Conservation (phyloP, 2,797 vertebrate species). For the Hydrophis major region DNA sequence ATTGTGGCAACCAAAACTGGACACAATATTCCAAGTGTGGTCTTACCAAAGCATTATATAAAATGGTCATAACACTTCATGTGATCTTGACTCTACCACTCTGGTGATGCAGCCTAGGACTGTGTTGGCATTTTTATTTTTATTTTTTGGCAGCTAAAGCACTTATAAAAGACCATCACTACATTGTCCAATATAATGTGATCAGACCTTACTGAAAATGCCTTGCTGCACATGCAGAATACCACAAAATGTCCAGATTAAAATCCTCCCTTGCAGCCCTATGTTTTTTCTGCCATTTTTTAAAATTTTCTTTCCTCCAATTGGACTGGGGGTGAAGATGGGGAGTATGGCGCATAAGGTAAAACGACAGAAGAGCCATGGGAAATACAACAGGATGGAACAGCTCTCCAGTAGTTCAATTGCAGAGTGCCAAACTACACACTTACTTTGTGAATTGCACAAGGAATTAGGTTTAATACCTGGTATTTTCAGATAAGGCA, state of each 20-base stretch:
- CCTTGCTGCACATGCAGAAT: not conserved
- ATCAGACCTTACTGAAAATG: not conserved
- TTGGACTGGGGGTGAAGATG: not conserved
- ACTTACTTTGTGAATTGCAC: not conserved
- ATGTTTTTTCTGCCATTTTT: not conserved
- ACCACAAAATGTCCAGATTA: not conserved
- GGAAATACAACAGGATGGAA: not conserved
- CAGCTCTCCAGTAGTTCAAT: not conserved
- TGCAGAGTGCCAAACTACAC: not conserved
- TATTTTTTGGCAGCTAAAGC: not conserved
- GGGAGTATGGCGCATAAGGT: not conserved
- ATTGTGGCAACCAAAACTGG: not conserved
- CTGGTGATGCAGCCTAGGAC: not conserved
- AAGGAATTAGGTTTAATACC: not conserved
- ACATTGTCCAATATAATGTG: not conserved
- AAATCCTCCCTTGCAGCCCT: not conserved
- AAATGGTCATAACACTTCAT: accelerated
- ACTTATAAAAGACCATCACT: not conserved
- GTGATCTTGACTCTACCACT: not conserved
- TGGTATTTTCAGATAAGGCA: not conserved
- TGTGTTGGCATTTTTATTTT: not conserved
- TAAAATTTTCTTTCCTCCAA: not conserved
- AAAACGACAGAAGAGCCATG: not conserved
- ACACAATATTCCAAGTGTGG: not conserved
- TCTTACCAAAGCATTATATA: not conserved